Evolutionary conservation across 2,113 vertebrate species (phyloP), one percentile per base, ranked within the genome.

Genomic region (Eptatretus burgeri): DNA sequence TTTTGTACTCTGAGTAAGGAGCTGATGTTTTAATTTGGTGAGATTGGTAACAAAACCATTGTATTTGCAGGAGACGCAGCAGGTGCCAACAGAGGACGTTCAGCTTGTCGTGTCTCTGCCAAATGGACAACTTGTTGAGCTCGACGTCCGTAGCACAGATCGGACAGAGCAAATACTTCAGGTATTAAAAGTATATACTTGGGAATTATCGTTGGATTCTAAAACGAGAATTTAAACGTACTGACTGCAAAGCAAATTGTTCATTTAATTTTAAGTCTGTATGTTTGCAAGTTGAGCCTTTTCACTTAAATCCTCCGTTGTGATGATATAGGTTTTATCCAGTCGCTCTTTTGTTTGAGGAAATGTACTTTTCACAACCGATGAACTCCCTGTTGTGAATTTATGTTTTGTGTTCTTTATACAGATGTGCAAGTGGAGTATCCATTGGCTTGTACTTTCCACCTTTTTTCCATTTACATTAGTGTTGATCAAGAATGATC

Each of bases 81-180:
- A 94, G 77, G 85, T 95, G 67, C 89, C 87, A 67, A 94, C 91
- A 1, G 83, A 95, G 72, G 89, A 94, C 64, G 87, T 84, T 12
- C 74, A 80, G 67, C 77, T 98, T 66, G 86, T 93, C 53, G 81
- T 98, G 69, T 75, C 82, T 66, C 82, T 95, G 51, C 88, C 81
- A 65, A 95, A 84, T 0, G 85, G 89, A 51, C 91, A 95, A 76
- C 91, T 80, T 72, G 81, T 93, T 63, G 80, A 80, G 51, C 79
- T 89, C 74, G 79, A 73, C 69, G 82, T 94, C 66, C 74, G 91
- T 51, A 93, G 84, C 18, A 94, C 89, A 0, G 86, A 95, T 74
- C 87, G 95, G 75, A 98, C 89, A 0, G 87, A 98, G 68, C 87
- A 98, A 13, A 86, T 95, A 60, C 77, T 94, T 4, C 88, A 95